A percentile compares a stretch with the other conserved stretches of the same genome.
Conservation (phyloP, 2,113 vertebrate genomes). For the Ciconia maguari region DNA sequence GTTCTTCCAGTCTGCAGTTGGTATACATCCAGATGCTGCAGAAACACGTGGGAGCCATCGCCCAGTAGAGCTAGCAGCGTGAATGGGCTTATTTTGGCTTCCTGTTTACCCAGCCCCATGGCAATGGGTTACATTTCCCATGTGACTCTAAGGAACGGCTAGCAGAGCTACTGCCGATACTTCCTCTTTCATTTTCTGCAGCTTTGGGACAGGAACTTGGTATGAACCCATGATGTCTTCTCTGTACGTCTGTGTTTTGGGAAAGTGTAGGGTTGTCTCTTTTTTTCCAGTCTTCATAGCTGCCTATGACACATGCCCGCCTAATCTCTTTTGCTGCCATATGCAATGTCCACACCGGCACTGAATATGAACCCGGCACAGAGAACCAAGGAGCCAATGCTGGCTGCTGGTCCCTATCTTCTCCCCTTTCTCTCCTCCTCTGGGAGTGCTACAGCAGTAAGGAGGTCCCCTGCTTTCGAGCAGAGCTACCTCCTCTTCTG, state of each 20-base stretch:
- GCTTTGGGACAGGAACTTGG: background rate
- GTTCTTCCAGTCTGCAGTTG: constrained; percentile 6
- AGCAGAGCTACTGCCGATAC: background rate
- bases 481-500: background rate
- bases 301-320: background rate
- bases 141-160: background rate
- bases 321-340: background rate
- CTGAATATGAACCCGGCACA: background rate
- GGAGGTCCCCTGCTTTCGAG: background rate
- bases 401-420: background rate
- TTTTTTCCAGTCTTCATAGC: background rate
- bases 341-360: background rate
- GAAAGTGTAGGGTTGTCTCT: background rate
- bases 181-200: constrained; percentile 16
- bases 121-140: background rate
- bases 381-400: background rate
- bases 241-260: background rate
- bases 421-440: background rate
- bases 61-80: background rate
- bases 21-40: background rate
- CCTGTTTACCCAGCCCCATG: background rate
- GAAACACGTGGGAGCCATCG: background rate
- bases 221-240: background rate
- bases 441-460: background rate
- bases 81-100: background rate